Conservation (phyloP, 2,797 vertebrate species). For the Mionectes olivaceus region DNA sequence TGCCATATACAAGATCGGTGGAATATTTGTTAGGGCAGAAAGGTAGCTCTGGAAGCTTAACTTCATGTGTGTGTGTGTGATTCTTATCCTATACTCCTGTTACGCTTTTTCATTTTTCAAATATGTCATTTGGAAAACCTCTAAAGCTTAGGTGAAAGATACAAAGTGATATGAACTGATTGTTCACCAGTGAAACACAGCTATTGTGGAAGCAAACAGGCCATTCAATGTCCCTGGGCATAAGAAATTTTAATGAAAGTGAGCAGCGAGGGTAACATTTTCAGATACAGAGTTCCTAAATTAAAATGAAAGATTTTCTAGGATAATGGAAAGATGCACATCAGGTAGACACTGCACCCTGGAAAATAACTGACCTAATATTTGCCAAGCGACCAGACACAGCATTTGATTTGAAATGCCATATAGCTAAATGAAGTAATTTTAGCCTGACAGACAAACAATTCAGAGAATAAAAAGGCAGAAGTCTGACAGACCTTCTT, state of each 20-base stretch:
- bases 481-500: not conserved
- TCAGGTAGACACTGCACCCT: not conserved
- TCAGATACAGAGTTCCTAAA: not conserved
- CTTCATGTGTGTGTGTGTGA: not conserved
- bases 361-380: not conserved
- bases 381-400: not conserved
- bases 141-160: not conserved
- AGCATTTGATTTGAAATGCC: not conserved
- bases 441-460: constrained; percentile 6
- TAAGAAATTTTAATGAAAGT: not conserved
- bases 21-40: not conserved
- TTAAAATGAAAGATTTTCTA: not conserved
- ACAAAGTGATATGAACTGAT: not conserved
- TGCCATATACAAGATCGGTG: not conserved
- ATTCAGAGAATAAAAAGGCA: not conserved
- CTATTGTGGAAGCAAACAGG: not conserved
- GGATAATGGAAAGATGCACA: not conserved
- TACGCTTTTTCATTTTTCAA: not conserved
- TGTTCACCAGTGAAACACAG: not conserved
- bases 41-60: not conserved
- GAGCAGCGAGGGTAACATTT: not conserved
- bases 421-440: not conserved
- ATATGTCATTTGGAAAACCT: not conserved
- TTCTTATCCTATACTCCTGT: not conserved
- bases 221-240: not conserved